Evolutionary conservation across 2,113 vertebrate species (phyloP), one percentile per base, ranked within the genome.

Genomic region (Amblyornis subalaris): DNA sequence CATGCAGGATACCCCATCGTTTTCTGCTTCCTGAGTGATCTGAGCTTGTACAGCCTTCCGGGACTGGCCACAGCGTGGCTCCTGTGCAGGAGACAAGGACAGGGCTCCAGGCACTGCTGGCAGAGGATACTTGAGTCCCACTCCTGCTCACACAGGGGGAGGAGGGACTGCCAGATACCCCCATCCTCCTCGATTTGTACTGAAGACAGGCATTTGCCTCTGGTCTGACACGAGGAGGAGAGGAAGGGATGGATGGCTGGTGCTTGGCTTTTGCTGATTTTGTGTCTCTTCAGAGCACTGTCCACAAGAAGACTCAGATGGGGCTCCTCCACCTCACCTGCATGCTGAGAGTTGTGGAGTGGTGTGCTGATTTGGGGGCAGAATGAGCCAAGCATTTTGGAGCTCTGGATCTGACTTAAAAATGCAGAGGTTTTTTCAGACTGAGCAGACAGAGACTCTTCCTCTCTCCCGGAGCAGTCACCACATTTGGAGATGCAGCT

Each of bases 1-100:
- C 2, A 0, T 44, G 47, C 36, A 53, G 42, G 57, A 18, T 57
- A 40, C 47, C 15, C 62, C 2, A 1, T 75, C 1, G 0, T 78
- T 55, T 53, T 23, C 62, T 74, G 24, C 13, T 35, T 79, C 23
- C 72, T 23, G 24, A 44, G 77, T 2, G 2, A 29, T 44, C 29
- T 51, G 54, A 85, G 54, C 35, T 58, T 28, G 29, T 40, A 31
- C 31, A 16, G 40, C 47, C 42, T 48, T n/a, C 45, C 21, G 48
- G 42, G 50, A 54, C 71, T 45, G 44, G 33, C 50, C 33, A 8
- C 57, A 61, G 81, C 0, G 0, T 15, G 51, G 31, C 23, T 71
- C 13, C 51, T 35, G 22, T 26, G 20, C 60, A 47, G 65, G 26
- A 77, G 35, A n/a, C 8, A 36, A 33, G 36, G 44, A 57, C 24